phyloP scores from a whole-genome alignment of 2,113 vertebrate species.

The Embiotoca jacksoni region DNA sequence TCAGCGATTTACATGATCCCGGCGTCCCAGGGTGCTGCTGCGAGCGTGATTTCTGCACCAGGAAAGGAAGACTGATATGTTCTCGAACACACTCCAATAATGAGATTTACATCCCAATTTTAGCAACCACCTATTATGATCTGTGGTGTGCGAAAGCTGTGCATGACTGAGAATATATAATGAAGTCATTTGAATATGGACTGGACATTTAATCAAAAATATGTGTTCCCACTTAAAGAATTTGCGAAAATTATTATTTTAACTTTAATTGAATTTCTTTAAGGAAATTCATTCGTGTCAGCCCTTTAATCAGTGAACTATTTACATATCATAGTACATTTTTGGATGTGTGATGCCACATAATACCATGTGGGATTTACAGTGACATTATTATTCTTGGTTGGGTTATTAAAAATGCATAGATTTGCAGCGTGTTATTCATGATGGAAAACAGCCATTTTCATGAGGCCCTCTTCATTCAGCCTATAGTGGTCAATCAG shows the following conservation, averaged over 20 bases:
- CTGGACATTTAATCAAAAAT: slow-evolving; percentile 51
- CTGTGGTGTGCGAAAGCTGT: background rate
- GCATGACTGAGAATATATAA: slow-evolving; percentile 46
- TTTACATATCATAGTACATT: slow-evolving; percentile 36
- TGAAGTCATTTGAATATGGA: slow-evolving; percentile 56
- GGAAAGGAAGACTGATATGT: slow-evolving; percentile 34
- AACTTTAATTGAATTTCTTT: background rate
- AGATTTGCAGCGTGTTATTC: slow-evolving; percentile 18
- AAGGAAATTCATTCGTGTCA: background rate
- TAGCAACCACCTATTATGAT: slow-evolving; percentile 50
- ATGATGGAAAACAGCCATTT: slow-evolving; percentile 29
- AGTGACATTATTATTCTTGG: slow-evolving; percentile 43
- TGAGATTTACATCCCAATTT: slow-evolving; percentile 65
- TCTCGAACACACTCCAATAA: slow-evolving; percentile 46
- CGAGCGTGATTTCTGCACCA: slow-evolving; percentile 39
- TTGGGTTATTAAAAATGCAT: slow-evolving; percentile 55
- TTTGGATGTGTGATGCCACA: slow-evolving; percentile 20
- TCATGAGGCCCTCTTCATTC: slow-evolving; percentile 3
- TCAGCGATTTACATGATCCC: slow-evolving; percentile 68
- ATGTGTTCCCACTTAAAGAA: slow-evolving; percentile 13
- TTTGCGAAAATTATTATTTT: slow-evolving; percentile 1
- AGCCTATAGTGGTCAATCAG: background rate
- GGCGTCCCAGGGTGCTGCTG: slow-evolving; percentile 46
- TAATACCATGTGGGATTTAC: slow-evolving; percentile 18
- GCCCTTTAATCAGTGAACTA: slow-evolving; percentile 21